phyloP scores from a whole-genome alignment of 2,888 invertebrate species.

The Plagodis pulveraria region DNA sequence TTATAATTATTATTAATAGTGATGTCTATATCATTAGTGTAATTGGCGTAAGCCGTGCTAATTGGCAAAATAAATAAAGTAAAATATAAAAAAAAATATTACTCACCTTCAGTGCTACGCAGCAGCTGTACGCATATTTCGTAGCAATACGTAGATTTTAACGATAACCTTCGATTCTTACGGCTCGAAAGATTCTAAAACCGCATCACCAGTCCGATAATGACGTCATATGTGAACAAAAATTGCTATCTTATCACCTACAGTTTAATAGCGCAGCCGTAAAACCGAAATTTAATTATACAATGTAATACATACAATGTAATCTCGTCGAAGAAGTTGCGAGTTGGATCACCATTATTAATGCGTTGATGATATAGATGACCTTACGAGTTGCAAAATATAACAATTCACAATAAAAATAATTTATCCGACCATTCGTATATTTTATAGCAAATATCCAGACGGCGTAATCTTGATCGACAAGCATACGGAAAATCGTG shows the following conservation, averaged over 20 bases:
- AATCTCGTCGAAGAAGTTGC: slow-evolving; percentile 39
- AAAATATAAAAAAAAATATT: too few relatives aligned
- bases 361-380: slow-evolving; percentile 38
- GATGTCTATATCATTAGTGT: too few relatives aligned
- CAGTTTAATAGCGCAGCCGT: slow-evolving; percentile 41
- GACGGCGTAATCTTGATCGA: slow-evolving; percentile 23
- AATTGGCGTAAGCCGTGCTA: too few relatives aligned
- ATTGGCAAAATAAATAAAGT: too few relatives aligned
- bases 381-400: neutral
- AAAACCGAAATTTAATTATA: slow-evolving; percentile 51
- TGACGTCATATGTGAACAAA: slow-evolving; percentile 35
- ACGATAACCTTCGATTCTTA: slow-evolving; percentile 23
- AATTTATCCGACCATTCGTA: slow-evolving; percentile 1
- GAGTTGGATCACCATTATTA: slow-evolving; percentile 44
- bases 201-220: too few relatives aligned
- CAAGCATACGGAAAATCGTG: too few relatives aligned
- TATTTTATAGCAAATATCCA: slow-evolving; percentile 16
- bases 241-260: slow-evolving; percentile 35
- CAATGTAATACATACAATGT: too few relatives aligned
- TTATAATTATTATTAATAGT: too few relatives aligned
- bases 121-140: slow-evolving; percentile 27
- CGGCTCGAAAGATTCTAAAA: slow-evolving; percentile 24
- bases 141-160: slow-evolving; percentile 18
- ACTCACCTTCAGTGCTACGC: slow-evolving; percentile 22
- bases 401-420: slow-evolving; percentile 4